Evolutionary conservation across 2,797 vertebrate species (phyloP).

Genomic region (Benthosema pterotum): DNA sequence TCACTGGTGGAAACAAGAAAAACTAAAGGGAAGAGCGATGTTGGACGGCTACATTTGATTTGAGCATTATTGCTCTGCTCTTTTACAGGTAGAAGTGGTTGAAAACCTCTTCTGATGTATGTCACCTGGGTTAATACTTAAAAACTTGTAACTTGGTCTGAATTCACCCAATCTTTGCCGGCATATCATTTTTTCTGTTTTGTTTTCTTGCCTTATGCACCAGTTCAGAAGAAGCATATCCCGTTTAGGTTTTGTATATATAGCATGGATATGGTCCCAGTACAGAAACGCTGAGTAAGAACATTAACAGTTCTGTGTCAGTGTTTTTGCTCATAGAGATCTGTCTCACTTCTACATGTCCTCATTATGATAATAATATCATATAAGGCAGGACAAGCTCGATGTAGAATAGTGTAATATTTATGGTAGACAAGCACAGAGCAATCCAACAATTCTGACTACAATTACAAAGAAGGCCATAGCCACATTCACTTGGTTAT

Average conservation of each 20-base stretch:
- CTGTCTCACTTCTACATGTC: conserved; percentile 62
- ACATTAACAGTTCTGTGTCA: conserved; percentile 59
- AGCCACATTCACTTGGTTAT: conserved; percentile 46
- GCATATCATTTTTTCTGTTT: conserved; percentile 37
- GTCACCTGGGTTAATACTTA: conserved; percentile 54
- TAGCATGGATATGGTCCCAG: conserved; percentile 69
- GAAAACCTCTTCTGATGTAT: conserved; percentile 40
- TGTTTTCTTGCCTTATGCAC: conserved; percentile 59
- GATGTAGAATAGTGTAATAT: conserved; percentile 51
- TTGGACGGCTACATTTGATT: conserved; percentile 46
- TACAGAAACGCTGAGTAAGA: conserved; percentile 58
- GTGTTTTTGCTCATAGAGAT: conserved; percentile 72
- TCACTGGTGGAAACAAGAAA: conserved; percentile 34
- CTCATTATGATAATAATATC: conserved; percentile 40
- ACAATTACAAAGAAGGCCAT: conserved; percentile 46
- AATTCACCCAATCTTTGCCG: conserved; percentile 48
- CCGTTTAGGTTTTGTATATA: conserved; percentile 74
- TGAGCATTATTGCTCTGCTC: conserved; percentile 56
- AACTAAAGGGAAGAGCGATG: conserved; percentile 45
- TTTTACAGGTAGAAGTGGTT: conserved; percentile 29
- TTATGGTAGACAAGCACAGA: conserved; percentile 53
- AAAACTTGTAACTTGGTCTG: conserved; percentile 49
- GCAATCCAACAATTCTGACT: conserved; percentile 45
- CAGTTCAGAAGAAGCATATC: conserved; percentile 52
- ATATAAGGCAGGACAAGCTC: conserved; percentile 60